Evolutionary conservation across 2,113 vertebrate species (phyloP), one percentile per base, ranked within the genome.

Genomic region (Ia io): DNA sequence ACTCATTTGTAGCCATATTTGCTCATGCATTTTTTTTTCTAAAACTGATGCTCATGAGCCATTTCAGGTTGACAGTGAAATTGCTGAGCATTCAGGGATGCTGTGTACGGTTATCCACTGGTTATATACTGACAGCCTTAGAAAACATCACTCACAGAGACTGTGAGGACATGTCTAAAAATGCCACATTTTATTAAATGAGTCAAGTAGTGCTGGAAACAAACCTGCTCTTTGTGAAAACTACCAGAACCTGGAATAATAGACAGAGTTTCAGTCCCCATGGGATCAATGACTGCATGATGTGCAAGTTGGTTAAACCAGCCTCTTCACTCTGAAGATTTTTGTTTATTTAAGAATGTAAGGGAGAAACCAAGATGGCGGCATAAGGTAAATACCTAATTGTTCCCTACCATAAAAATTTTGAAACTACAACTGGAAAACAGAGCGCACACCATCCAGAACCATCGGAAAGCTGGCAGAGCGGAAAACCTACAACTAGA

Each of bases 271-370:
- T 79, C 25, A 76, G 23, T 6, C n/a, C 70, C 49, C 32, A 1
- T 9, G 32, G 59, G 51, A 56, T 82, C 67, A 73, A 53, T 5
- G 69, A 59, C 53, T 73, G 7, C n/a, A 53, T 49, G 42, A 61
- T 23, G 20, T 7, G n/a, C 56, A 59, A 69, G 16, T 86, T 84
- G 53, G 3, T 83, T 65, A 90, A 44, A 35, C 32, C 73, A 73
- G 56, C 28, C 20, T 59, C 61, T 53, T 90, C 35, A 53, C 37
- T 59, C 49, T 77, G 32, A 74, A 79, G 16, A 89, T 59, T 76
- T 63, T 63, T 28, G 73, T 51, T 91, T 88, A 84, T n/a, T 83
- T 59, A 94, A 91, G n/a, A 86, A 73, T 71, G 73, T 51, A 78
- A 17, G n/a, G 13, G n/a, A n/a, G n/a, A n/a, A n/a, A n/a, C n/a